phyloP scores from a whole-genome alignment of 2,888 invertebrate genomes.

The Coleophora deauratella region DNA sequence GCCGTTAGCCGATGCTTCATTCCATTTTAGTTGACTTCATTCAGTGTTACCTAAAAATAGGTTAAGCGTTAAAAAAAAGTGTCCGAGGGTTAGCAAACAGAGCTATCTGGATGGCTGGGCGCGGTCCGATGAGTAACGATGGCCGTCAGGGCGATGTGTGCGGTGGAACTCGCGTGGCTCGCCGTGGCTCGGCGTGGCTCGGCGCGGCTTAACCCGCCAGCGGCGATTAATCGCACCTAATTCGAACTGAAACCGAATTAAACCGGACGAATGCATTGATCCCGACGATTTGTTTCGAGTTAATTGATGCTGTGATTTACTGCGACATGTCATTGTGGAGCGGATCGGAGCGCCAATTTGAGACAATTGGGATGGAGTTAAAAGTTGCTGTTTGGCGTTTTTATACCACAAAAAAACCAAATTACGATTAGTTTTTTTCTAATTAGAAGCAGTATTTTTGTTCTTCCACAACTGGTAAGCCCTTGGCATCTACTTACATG shows the following conservation, averaged over 20 bases:
- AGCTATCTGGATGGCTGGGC: constrained; percentile 42
- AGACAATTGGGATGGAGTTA: too few species aligned
- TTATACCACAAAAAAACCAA: too few species aligned
- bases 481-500: too few species aligned
- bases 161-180: constrained; percentile 56
- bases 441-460: too few species aligned
- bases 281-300: constrained; percentile 60
- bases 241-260: constrained; percentile 70
- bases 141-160: constrained; percentile 70
- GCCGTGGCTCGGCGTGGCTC: constrained; percentile 18
- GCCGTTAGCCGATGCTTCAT: too few species aligned
- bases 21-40: background rate
- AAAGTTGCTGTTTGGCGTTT: too few species aligned
- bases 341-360: too few species aligned
- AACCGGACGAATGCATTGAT: constrained; percentile 70
- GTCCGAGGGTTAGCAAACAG: constrained; percentile 43
- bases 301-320: background rate
- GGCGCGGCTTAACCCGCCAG: constrained; percentile 57
- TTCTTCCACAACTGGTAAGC: too few species aligned
- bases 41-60: background rate
- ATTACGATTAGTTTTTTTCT: too few species aligned
- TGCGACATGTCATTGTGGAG: too few species aligned
- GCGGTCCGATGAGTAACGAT: constrained; percentile 63
- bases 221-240: constrained; percentile 70
- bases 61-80: too few species aligned